These are phyloP conservation scores for Toxostoma redivivum DNA, from an alignment of 2,113 vertebrate species.

Conservation along the genomic window DNA sequence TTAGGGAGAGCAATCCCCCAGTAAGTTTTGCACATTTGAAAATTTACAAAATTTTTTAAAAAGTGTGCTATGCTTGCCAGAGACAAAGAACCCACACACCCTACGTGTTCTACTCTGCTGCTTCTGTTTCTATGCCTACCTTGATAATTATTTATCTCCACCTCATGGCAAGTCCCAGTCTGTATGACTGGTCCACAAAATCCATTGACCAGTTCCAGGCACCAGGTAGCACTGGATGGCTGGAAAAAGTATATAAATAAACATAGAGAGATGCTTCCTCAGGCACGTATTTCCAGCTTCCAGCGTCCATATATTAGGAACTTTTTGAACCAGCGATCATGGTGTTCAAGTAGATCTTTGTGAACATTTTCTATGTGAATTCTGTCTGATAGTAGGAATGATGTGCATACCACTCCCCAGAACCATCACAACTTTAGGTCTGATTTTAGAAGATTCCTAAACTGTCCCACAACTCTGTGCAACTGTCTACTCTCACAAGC, in stretches of 20 bases:
- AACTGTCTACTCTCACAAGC: neutral
- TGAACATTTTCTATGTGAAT: neutral
- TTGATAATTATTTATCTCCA: neutral
- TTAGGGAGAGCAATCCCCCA: neutral
- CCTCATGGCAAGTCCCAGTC: neutral
- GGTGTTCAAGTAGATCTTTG: neutral
- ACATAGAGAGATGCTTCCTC: neutral
- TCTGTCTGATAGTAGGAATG: neutral
- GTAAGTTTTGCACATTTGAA: neutral
- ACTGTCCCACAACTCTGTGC: neutral
- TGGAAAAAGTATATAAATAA: neutral
- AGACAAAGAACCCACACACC: neutral
- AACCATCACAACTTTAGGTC: neutral
- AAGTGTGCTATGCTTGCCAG: neutral
- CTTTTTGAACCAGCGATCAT: neutral
- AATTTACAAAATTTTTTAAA: neutral
- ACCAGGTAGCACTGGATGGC: neutral
- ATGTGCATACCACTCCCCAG: neutral
- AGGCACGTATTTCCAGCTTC: neutral
- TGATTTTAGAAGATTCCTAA: neutral
- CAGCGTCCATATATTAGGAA: neutral
- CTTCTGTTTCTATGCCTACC: neutral
- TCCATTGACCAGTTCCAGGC: fast-evolving
- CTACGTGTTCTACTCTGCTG: neutral
- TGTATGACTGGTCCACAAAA: neutral